phyloP scores from a whole-genome alignment of 2,888 invertebrate species.

The Spisula solida region DNA sequence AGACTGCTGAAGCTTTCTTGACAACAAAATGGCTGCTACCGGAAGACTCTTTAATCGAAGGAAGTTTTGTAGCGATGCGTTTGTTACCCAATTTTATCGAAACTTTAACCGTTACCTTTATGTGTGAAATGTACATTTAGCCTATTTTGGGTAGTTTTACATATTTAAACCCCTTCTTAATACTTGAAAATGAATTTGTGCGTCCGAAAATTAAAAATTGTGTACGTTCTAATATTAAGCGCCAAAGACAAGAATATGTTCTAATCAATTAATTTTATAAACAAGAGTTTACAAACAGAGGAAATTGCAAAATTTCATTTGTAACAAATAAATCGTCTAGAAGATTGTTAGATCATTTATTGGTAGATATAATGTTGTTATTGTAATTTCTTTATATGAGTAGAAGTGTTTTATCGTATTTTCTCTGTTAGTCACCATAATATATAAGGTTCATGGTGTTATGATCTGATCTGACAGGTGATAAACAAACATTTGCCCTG shows the following conservation, averaged over 20 bases:
- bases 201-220: no score
- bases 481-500: no score
- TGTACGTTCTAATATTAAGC: background rate
- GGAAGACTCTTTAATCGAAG: slow-evolving; percentile 39
- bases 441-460: no score
- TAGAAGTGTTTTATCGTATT: no score
- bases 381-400: no score
- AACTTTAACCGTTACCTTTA: no score
- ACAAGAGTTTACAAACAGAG: background rate
- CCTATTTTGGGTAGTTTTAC: no score
- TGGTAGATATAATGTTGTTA: background rate
- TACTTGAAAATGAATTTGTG: no score
- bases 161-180: no score
- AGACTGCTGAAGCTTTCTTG: slow-evolving; percentile 61
- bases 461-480: no score
- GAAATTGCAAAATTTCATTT: slow-evolving; percentile 2
- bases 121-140: no score
- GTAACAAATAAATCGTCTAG: background rate
- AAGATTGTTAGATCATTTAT: background rate
- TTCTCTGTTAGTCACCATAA: no score
- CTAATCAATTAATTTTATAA: background rate
- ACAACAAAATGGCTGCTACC: slow-evolving; percentile 64
- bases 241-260: background rate
- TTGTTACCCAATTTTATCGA: background rate
- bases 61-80: background rate